Conservation (phyloP, 2,797 vertebrate genomes). For the Aplochiton taeniatus region DNA sequence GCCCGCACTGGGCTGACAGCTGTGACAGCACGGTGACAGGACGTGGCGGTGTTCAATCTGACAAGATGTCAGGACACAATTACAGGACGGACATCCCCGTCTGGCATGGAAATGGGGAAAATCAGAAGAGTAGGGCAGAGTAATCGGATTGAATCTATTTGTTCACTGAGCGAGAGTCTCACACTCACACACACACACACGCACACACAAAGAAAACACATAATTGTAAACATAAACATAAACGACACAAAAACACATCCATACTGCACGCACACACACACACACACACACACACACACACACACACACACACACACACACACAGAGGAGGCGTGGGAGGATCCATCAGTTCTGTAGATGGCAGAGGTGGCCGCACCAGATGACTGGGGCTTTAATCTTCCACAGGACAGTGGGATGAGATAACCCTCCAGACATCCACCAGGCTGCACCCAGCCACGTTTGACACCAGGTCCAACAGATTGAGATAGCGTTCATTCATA, state of each 20-base stretch:
- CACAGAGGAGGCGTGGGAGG: conserved; percentile 7
- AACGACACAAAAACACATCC: no score
- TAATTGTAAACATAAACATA: no score
- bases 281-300: background rate
- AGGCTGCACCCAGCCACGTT: no score
- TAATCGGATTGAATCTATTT: background rate
- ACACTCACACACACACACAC: background rate
- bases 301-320: conserved; percentile 13
- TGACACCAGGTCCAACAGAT: no score
- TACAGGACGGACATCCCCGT: conserved; percentile 33
- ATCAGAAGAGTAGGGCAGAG: conserved; percentile 38
- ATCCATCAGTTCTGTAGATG: no score
- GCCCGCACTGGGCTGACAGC: conserved; percentile 35
- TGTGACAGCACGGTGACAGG: conserved; percentile 39
- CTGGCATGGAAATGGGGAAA: conserved; percentile 38
- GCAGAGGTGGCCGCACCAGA: no score
- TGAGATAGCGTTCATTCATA: no score
- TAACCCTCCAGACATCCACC: no score
- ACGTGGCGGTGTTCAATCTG: conserved; percentile 38
- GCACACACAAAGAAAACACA: conserved; percentile 3
- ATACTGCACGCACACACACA: background rate
- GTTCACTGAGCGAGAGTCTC: background rate
- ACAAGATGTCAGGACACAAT: conserved; percentile 49
- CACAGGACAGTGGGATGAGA: no score
- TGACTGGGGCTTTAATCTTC: no score